Evolutionary conservation across 1,140 invertebrate species (phyloP).

Genomic region (Tribolium madens): DNA sequence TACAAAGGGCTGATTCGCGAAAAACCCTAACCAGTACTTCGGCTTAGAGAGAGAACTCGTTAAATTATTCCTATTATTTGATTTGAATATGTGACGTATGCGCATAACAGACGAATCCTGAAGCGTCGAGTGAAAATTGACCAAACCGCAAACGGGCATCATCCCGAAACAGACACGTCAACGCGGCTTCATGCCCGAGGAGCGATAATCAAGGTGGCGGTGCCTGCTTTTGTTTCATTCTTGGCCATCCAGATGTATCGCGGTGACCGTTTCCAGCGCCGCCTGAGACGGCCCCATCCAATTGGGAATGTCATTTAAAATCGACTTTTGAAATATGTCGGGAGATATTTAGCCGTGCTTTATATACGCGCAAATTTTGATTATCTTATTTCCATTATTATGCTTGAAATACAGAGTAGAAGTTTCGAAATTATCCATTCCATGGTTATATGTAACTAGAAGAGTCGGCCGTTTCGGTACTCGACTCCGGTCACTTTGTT

Average conservation of each 20-base stretch:
- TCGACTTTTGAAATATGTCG: constrained; percentile 29
- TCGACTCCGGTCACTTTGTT: constrained; percentile 61
- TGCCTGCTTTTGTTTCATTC: constrained; percentile 20
- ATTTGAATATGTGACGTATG: constrained; percentile 49
- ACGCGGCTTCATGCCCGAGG: background rate
- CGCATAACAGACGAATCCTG: constrained; percentile 51
- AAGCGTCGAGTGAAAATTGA: constrained; percentile 43
- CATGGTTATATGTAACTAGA: constrained; percentile 67
- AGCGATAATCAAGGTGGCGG: constrained; percentile 14
- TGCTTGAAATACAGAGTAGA: constrained; percentile 67
- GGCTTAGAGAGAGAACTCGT: constrained; percentile 21
- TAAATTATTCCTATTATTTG: constrained; percentile 50
- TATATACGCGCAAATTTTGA: constrained; percentile 64
- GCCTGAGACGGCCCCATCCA: background rate
- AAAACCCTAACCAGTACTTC: constrained; percentile 19
- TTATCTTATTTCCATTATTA: constrained; percentile 68
- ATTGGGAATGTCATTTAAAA: too few relatives aligned
- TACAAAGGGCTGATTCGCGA: constrained; percentile 4
- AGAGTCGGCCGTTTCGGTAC: constrained; percentile 54
- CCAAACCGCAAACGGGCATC: constrained; percentile 47
- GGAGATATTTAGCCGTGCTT: constrained; percentile 47
- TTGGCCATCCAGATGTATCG: constrained; percentile 14
- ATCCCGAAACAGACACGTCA: constrained; percentile 22
- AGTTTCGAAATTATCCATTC: constrained; percentile 68
- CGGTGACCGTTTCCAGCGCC: constrained; percentile 7